Evolutionary conservation across 2,888 invertebrate genomes (phyloP).

Genomic region (Lucinisca nassula): DNA sequence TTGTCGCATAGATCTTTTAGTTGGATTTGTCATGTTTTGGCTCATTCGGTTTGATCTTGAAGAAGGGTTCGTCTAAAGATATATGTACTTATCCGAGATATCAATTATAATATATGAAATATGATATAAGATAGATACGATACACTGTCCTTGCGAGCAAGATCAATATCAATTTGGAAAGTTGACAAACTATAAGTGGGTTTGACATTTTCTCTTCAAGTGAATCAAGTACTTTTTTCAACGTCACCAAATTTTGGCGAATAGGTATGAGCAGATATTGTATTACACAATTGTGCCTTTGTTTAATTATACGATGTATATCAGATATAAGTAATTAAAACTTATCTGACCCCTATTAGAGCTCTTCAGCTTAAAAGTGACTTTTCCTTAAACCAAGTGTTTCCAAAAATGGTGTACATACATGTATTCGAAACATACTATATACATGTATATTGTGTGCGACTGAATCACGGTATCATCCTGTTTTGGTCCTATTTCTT

Average conservation of each 20-base stretch:
- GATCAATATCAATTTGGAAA: background rate
- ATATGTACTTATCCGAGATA: background rate
- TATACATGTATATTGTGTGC: too few relatives aligned
- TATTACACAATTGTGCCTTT: background rate
- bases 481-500: too few relatives aligned
- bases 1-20: too few relatives aligned
- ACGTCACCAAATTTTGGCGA: background rate
- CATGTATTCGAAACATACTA: too few relatives aligned
- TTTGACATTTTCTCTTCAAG: constrained; percentile 1
- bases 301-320: background rate
- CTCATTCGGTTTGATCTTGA: too few relatives aligned
- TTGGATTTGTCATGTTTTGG: too few relatives aligned
- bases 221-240: constrained; percentile 1
- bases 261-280: background rate
- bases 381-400: background rate
- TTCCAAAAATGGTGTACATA: background rate
- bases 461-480: too few relatives aligned
- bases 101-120: background rate
- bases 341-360: background rate
- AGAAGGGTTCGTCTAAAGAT: background rate
- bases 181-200: background rate
- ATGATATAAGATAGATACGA: background rate
- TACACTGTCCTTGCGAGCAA: background rate
- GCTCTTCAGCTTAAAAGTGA: background rate
- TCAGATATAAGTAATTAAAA: constrained; percentile 6